Evolutionary conservation across 2,888 invertebrate genomes (phyloP), one percentile per base, ranked within the genome.

Genomic region (Odontocolon sp.): DNA sequence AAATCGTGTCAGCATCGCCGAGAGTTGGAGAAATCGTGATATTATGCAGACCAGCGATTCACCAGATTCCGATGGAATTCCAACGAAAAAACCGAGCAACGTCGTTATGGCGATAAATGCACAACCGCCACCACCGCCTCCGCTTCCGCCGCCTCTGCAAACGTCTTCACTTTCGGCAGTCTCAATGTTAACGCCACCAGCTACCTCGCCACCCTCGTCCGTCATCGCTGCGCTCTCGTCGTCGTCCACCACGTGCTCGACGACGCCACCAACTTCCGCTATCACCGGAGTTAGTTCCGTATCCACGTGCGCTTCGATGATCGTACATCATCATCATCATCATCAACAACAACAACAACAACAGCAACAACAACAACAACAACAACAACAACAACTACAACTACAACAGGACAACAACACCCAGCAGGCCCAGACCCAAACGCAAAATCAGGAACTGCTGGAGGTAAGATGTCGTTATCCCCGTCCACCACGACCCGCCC

Each of bases 1-100:
- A 90, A 92, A 92, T 85, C 92, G 92, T 78, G 91, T 92, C 86
- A 91, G 91, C 88, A 92, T 92, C 85, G 89, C 90, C 73, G 90
- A 90, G 82, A 90, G 90, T 76, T 90, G 90, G 90, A 84, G 90
- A 66, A 90, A 89, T 77, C 89, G 90, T 23, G 90, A 90, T 83
- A 85, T 90, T 81, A 88, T 90, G 89, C 89, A 90, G 77, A 81
- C 84, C 54, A 82, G 82, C 8, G 73, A 69, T 79, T 9, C 81
- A 56, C 78, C 80, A 68, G 88, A 89, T 70, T 70, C 83, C 40
- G 85, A 75, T 16, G 64, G 72, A 14, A 33, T 59, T 21, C 61
- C 42, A 33, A 69, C 57, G n/a, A 79, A 78, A 36, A 75, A 72
- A 52, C 11, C 59, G 11, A 36, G 9, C 28, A 33, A 63, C 8